Conservation (phyloP, 2,113 vertebrate species). For the Tamias sibiricus region DNA sequence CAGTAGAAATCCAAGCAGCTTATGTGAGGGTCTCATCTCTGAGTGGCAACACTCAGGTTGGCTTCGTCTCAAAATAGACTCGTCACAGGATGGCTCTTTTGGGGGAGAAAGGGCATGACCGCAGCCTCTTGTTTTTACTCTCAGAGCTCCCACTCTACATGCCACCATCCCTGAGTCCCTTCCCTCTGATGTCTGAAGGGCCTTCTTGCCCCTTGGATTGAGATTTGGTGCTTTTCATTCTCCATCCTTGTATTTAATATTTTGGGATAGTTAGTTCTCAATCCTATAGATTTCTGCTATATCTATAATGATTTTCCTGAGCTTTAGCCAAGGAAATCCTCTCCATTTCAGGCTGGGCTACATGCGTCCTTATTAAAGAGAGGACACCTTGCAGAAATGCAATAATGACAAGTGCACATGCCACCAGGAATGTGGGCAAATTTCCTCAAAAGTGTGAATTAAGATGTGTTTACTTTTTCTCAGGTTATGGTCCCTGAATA, state of each 20-base stretch:
- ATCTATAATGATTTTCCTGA: not conserved
- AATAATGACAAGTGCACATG: not conserved
- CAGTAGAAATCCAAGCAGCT: not conserved
- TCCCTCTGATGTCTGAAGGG: not conserved
- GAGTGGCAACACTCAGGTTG: not conserved
- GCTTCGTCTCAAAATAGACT: not conserved
- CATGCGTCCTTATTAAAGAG: not conserved
- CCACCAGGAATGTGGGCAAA: not conserved
- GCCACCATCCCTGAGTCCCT: not conserved
- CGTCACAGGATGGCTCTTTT: not conserved
- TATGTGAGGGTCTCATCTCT: not conserved
- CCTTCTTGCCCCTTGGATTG: not conserved
- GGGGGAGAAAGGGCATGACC: rapidly evolving
- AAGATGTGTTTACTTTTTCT: not conserved
- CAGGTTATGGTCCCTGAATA: not conserved
- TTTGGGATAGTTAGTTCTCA: not conserved
- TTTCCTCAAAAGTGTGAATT: conserved; percentile 23
- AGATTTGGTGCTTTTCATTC: not conserved
- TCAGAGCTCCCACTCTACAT: not conserved
- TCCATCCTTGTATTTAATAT: not conserved
- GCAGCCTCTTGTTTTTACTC: not conserved
- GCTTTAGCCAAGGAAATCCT: not conserved
- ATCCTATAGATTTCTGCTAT: not conserved
- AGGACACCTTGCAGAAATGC: not conserved
- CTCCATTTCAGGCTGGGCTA: not conserved